Evolutionary conservation across 2,888 invertebrate species (phyloP).

Genomic region (Leucophenga maculata): DNA sequence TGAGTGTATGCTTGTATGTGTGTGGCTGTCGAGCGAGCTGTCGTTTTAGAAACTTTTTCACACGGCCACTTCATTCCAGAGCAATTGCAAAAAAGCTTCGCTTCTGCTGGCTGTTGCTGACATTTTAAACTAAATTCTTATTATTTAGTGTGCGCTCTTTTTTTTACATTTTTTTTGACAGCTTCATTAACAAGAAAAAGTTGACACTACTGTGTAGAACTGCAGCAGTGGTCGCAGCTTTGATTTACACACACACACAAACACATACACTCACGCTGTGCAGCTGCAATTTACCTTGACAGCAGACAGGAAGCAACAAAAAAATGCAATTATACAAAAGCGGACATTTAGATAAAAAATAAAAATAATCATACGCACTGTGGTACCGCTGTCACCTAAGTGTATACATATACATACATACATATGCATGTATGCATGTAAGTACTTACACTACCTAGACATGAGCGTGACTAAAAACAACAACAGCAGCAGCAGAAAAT

Average conservation of each 20-base stretch:
- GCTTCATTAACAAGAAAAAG: too few species aligned
- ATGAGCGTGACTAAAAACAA: neutral
- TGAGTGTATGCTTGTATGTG: neutral
- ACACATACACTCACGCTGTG: neutral
- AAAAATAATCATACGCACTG: constrained; percentile 19
- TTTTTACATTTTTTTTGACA: too few species aligned
- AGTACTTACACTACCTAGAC: neutral
- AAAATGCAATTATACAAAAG: neutral
- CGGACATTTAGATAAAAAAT: neutral
- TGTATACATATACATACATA: too few species aligned
- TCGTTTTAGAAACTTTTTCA: too few species aligned
- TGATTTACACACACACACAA: neutral
- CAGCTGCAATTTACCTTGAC: too few species aligned
- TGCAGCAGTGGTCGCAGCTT: too few species aligned
- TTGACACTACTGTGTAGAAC: too few species aligned
- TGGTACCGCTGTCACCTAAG: neutral
- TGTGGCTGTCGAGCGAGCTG: neutral
- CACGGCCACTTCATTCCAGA: too few species aligned
- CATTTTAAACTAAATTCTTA: neutral
- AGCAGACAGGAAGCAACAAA: neutral
- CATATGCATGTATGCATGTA: neutral
- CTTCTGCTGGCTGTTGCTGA: too few species aligned
- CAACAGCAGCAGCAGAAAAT: neutral
- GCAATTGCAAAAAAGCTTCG: neutral
- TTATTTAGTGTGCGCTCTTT: too few species aligned